Evolutionary conservation across 2,797 vertebrate species (phyloP).

Genomic region (Naso thynnoides): DNA sequence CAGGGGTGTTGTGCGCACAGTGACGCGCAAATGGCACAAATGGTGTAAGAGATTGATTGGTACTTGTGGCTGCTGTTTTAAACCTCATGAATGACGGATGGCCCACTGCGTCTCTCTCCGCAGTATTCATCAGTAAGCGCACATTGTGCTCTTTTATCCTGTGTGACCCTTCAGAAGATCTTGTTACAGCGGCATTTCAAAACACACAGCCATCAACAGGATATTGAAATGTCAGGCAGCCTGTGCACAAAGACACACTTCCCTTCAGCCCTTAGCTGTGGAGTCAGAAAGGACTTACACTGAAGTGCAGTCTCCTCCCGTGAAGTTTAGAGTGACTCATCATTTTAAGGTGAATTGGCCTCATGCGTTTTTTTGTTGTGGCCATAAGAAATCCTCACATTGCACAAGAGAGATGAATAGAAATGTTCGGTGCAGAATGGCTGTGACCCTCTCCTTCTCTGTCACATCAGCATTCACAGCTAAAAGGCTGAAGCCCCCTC

Average conservation of each 20-base stretch:
- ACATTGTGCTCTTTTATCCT: conserved; percentile 27
- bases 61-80: conserved; percentile 56
- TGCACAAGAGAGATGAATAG: not conserved
- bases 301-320: not conserved
- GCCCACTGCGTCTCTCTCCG: not conserved
- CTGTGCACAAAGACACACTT: not conserved
- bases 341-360: not conserved
- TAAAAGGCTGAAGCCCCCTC: conserved; percentile 52
- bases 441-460: conserved; percentile 38
- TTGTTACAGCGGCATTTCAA: conserved; percentile 20
- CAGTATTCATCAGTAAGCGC: conserved; percentile 17
- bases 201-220: conserved; percentile 36
- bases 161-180: conserved; percentile 20
- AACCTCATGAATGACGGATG: conserved; percentile 68
- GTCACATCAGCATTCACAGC: conserved; percentile 57
- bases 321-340: not conserved
- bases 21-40: conserved; percentile 75
- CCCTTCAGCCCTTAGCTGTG: not conserved
- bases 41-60: conserved; percentile 66
- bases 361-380: not conserved
- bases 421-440: conserved; percentile 1
- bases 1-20: conserved; percentile 54
- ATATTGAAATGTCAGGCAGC: conserved; percentile 49
- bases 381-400: conserved; percentile 12
- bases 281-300: not conserved